Conservation (phyloP, 2,797 vertebrate genomes). For the Gambelia wislizenii region DNA sequence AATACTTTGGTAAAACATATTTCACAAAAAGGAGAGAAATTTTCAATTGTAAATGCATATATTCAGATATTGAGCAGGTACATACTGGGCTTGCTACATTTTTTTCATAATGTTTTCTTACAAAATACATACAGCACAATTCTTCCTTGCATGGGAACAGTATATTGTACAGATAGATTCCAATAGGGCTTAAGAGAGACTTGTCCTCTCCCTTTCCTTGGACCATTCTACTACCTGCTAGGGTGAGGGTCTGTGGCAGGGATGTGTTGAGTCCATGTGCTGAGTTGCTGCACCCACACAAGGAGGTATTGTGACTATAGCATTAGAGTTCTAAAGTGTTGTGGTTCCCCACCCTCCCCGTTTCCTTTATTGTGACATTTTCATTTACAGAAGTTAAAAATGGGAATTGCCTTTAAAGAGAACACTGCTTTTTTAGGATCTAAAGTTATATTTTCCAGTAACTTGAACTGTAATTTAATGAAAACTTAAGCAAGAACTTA, state of each 20-base stretch:
- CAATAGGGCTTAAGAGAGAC: background rate
- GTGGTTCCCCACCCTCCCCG: conserved; percentile 65
- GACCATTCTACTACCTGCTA: background rate
- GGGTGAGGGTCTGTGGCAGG: background rate
- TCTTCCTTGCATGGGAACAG: background rate
- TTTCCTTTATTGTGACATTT: conserved; percentile 77
- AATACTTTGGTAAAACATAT: conserved; percentile 62
- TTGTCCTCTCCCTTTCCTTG: background rate
- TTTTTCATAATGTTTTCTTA: conserved; percentile 82
- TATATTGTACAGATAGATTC: background rate
- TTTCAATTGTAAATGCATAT: conserved; percentile 72
- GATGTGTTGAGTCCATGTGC: background rate
- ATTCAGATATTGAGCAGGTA: conserved; percentile 56
- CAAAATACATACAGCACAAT: conserved; percentile 48
- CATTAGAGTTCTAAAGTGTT: conserved; percentile 73
- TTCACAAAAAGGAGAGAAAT: conserved; percentile 59
- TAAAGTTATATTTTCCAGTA: conserved; percentile 80
- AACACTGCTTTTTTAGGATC: conserved; percentile 83
- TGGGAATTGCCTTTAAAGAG: conserved; percentile 77
- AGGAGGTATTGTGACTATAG: conserved; percentile 12
- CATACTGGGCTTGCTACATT: conserved; percentile 71
- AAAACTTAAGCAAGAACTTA: conserved; percentile 69
- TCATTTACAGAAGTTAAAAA: conserved; percentile 77
- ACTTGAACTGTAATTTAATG: conserved; percentile 77
- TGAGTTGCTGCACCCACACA: background rate